Evolutionary conservation across 2,113 vertebrate species (phyloP).

Genomic region (Stegostoma tigrinum): DNA sequence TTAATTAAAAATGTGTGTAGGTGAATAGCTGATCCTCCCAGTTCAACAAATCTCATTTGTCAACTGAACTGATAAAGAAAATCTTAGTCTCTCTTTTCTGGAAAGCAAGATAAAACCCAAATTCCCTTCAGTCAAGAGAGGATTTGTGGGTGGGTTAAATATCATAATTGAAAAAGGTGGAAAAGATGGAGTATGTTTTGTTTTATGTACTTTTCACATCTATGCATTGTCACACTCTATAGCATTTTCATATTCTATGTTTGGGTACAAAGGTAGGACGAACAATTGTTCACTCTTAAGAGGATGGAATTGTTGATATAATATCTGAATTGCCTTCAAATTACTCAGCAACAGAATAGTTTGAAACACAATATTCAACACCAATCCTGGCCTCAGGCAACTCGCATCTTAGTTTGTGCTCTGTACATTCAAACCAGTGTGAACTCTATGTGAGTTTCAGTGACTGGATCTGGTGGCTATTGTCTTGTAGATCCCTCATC

Average conservation of each 20-base stretch:
- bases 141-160: constrained; percentile 1
- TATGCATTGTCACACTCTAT: neutral
- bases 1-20: constrained; percentile 25
- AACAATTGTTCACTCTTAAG: neutral
- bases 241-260: neutral
- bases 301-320: neutral
- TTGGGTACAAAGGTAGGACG: neutral
- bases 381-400: neutral
- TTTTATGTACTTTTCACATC: neutral
- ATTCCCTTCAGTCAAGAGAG: neutral
- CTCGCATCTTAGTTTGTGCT: neutral
- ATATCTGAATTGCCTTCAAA: neutral
- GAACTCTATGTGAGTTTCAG: neutral
- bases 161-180: neutral
- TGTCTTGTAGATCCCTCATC: neutral
- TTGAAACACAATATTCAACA: neutral
- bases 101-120: neutral
- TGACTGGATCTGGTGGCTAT: neutral
- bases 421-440: neutral
- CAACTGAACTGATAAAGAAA: constrained; percentile 28
- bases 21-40: constrained; percentile 22
- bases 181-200: neutral
- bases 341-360: neutral
- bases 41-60: constrained; percentile 35
- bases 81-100: constrained; percentile 1